Evolutionary conservation across 2,888 invertebrate species (phyloP).

Genomic region (Notodonta dromedarius): DNA sequence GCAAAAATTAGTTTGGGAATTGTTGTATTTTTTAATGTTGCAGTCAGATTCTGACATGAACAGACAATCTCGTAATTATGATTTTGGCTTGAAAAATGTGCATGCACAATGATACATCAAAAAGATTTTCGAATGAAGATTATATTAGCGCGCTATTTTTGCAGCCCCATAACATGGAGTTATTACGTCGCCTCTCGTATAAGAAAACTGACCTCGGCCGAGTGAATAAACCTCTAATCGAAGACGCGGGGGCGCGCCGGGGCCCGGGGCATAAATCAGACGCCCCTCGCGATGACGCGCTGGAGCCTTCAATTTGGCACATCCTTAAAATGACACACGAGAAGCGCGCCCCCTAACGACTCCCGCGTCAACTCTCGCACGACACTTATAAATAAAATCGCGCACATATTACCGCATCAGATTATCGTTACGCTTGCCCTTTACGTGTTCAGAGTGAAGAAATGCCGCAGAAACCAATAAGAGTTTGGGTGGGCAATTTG

Average conservation of each 20-base stretch:
- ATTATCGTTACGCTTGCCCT: slow-evolving; percentile 27
- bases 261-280: slow-evolving; percentile 77
- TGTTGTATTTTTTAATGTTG: too few species aligned
- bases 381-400: slow-evolving; percentile 57
- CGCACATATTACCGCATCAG: slow-evolving; percentile 45
- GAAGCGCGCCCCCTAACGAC: slow-evolving; percentile 77
- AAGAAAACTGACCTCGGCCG: slow-evolving; percentile 81
- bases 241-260: slow-evolving; percentile 61
- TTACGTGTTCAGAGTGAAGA: slow-evolving; percentile 16
- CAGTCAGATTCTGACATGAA: too few species aligned
- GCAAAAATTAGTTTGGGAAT: too few species aligned
- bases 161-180: slow-evolving; percentile 56
- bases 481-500: slow-evolving; percentile 14
- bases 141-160: slow-evolving; percentile 47
- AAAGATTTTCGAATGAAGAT: slow-evolving; percentile 22
- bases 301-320: slow-evolving; percentile 84
- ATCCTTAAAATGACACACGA: slow-evolving; percentile 85
- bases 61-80: too few species aligned
- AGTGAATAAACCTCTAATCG: slow-evolving; percentile 79
- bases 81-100: background rate
- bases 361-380: slow-evolving; percentile 65
- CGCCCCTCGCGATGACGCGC: slow-evolving; percentile 77
- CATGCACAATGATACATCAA: background rate
- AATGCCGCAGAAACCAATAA: slow-evolving; percentile 26
- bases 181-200: slow-evolving; percentile 59